A percentile compares a stretch with the other conserved stretches of the same genome.
Evolutionary conservation across 2,888 invertebrate genomes (phyloP).

Genomic region (Aporophyla lueneburgensis): DNA sequence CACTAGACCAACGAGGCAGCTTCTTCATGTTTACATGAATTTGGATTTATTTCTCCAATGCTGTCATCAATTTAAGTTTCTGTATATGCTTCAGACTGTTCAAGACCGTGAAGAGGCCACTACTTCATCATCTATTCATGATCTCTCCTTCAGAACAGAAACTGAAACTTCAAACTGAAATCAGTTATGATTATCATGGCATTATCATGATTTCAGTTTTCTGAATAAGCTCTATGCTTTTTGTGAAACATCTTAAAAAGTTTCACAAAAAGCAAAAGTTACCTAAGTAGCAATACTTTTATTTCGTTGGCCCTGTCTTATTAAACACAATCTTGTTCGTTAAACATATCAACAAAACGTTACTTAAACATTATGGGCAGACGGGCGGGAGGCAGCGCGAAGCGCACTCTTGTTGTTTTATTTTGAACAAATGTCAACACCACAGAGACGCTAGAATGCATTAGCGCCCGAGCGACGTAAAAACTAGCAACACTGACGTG

Average conservation of each 20-base stretch:
- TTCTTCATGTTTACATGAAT: neutral
- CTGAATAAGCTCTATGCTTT: neutral
- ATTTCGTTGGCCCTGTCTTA: conserved; percentile 15
- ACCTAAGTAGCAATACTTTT: conserved; percentile 5
- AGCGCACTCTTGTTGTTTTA: conserved; percentile 48
- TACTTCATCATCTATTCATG: too few relatives aligned
- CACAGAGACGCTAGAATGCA: conserved; percentile 43
- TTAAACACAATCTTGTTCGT: conserved; percentile 36
- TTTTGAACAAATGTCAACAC: conserved; percentile 62
- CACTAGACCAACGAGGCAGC: too few relatives aligned
- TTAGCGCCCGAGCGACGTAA: conserved; percentile 51
- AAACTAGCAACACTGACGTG: conserved; percentile 52
- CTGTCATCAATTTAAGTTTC: conserved; percentile 2
- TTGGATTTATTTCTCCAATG: neutral
- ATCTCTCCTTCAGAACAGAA: neutral
- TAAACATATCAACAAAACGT: conserved; percentile 42
- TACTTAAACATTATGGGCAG: conserved; percentile 24
- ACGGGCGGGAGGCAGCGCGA: conserved; percentile 1
- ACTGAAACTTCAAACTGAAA: too few relatives aligned
- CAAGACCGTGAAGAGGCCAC: neutral
- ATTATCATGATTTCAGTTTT: neutral
- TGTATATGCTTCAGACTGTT: neutral
- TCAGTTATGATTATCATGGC: neutral
- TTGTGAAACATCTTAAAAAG: neutral
- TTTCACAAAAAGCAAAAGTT: neutral